phyloP scores from a whole-genome alignment of 2,797 vertebrate species.

The Amphiprion clarkii region DNA sequence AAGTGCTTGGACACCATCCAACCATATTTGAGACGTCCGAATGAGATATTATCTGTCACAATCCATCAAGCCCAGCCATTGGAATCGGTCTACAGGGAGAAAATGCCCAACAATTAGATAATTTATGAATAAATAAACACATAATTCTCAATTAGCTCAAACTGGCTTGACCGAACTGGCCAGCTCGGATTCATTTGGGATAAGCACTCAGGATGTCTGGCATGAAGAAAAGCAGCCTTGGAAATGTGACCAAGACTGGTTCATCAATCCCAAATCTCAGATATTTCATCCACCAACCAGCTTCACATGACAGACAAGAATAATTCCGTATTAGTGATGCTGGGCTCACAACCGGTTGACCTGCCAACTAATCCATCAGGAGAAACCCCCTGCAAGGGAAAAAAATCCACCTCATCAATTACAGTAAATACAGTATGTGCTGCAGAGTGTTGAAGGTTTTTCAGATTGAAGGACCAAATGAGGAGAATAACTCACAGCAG shows the following conservation, averaged over 20 bases:
- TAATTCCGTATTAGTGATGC: neutral
- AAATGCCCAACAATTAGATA: slow-evolving; percentile 13
- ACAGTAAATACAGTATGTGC: neutral
- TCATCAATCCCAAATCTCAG: neutral
- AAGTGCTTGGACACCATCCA: slow-evolving; percentile 30
- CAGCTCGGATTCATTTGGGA: slow-evolving; percentile 22
- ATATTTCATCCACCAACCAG: slow-evolving; percentile 5
- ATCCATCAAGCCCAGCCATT: slow-evolving; percentile 16
- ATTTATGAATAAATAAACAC: slow-evolving; percentile 32
- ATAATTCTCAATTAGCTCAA: slow-evolving; percentile 7
- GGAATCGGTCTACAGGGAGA: slow-evolving; percentile 19
- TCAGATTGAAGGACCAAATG: neutral
- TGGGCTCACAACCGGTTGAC: neutral
- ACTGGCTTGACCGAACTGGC: neutral
- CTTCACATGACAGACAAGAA: slow-evolving; percentile 5
- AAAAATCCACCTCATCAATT: slow-evolving; percentile 11
- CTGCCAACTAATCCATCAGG: slow-evolving; percentile 11
- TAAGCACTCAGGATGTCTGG: slow-evolving; percentile 18
- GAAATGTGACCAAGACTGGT: slow-evolving; percentile 13
- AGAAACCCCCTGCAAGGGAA: slow-evolving; percentile 1
- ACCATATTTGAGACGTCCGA: slow-evolving; percentile 24
- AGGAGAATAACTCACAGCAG: slow-evolving; percentile 16
- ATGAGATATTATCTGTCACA: slow-evolving; percentile 19
- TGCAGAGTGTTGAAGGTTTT: slow-evolving; percentile 1
- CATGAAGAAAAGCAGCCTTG: slow-evolving; percentile 10